Conservation (phyloP, 2,888 invertebrate species). For the Muschampia plurimacula region DNA sequence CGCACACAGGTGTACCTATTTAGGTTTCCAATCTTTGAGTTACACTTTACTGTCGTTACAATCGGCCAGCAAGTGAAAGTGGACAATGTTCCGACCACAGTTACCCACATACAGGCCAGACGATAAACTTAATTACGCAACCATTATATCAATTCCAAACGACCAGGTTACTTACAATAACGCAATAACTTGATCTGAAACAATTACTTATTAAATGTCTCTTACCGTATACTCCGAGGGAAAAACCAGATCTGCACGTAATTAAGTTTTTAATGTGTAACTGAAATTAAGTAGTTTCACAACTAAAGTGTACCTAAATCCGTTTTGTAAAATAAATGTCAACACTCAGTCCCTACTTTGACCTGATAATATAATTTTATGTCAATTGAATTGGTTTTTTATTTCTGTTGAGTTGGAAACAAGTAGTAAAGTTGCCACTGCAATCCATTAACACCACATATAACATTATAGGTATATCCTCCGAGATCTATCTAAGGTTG, state of each 20-base stretch:
- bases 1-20: neutral
- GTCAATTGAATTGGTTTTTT: too few species aligned
- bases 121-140: slow-evolving; percentile 45
- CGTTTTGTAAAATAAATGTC: too few species aligned
- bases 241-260: neutral
- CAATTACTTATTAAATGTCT: neutral
- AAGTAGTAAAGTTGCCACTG: too few species aligned
- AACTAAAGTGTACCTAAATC: too few species aligned
- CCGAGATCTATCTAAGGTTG: too few species aligned
- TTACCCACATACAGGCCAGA: slow-evolving; percentile 46
- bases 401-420: too few species aligned
- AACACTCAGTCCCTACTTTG: too few species aligned
- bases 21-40: slow-evolving; percentile 33
- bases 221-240: neutral
- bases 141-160: slow-evolving; percentile 44
- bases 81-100: slow-evolving; percentile 52
- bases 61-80: slow-evolving; percentile 66
- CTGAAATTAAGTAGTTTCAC: too few species aligned
- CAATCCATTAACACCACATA: too few species aligned
- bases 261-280: neutral
- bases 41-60: slow-evolving; percentile 46
- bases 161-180: slow-evolving; percentile 26
- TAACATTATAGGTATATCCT: too few species aligned
- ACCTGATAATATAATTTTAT: too few species aligned
- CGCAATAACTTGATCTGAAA: slow-evolving; percentile 20